Evolutionary conservation across 1,140 invertebrate genomes (phyloP).

Genomic region (Holotrichia oblita): DNA sequence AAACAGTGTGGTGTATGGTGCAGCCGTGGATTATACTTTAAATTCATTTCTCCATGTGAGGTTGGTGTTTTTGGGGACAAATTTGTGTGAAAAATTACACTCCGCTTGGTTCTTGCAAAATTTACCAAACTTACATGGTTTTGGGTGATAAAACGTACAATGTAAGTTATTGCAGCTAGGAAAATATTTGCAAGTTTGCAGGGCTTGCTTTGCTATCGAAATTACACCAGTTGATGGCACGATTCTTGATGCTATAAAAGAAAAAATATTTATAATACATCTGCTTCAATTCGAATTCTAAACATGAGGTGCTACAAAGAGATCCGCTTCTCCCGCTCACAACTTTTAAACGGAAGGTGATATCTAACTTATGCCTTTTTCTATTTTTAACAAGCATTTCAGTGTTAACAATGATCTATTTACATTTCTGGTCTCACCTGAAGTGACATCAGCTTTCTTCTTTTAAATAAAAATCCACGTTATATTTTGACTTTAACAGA

Average conservation of each 20-base stretch:
- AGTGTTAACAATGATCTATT: too few species aligned
- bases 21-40: not conserved
- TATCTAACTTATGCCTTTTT: too few species aligned
- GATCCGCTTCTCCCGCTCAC: too few species aligned
- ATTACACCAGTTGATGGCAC: conserved; percentile 52
- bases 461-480: too few species aligned
- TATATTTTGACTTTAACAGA: too few species aligned
- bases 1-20: not conserved
- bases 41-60: conserved; percentile 50
- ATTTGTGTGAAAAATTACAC: conserved; percentile 69
- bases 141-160: conserved; percentile 72
- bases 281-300: too few species aligned
- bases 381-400: too few species aligned
- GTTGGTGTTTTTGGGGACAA: conserved; percentile 63
- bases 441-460: too few species aligned
- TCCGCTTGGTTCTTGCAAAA: conserved; percentile 70
- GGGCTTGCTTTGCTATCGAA: conserved; percentile 45
- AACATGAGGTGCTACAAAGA: too few species aligned
- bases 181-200: conserved; percentile 70
- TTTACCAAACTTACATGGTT: conserved; percentile 70
- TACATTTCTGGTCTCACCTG: too few species aligned
- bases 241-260: conserved; percentile 62
- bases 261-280: not conserved
- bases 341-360: too few species aligned
- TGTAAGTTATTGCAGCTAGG: conserved; percentile 66